A percentile compares a stretch with the other conserved stretches of the same genome.
phyloP scores from a whole-genome alignment of 2,888 invertebrate genomes.

The Drosophila basisetae region DNA sequence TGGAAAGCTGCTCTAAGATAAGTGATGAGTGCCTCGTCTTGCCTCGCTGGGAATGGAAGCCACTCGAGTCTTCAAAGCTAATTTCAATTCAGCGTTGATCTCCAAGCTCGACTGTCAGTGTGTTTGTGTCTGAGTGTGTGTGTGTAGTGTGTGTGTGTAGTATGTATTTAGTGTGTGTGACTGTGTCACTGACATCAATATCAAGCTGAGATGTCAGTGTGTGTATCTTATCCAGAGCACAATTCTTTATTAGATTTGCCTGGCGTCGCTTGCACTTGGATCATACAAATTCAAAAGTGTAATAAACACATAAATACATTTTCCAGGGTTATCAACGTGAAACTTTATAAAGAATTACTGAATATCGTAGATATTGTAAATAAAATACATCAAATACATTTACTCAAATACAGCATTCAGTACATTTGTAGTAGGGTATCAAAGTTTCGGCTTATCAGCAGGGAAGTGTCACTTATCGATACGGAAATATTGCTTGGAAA shows the following conservation, averaged over 20 bases:
- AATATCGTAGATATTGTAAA: neutral
- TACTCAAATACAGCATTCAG: neutral
- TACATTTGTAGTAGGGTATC: slow-evolving; percentile 5
- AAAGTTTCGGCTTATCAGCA: neutral
- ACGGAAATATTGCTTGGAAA: slow-evolving; percentile 25
- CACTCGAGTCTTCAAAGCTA: slow-evolving; percentile 33
- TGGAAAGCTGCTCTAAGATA: slow-evolving; percentile 46
- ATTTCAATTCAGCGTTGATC: slow-evolving; percentile 55
- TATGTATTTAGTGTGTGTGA: slow-evolving; percentile 33
- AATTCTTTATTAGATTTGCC: slow-evolving; percentile 61
- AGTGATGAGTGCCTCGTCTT: slow-evolving; percentile 21
- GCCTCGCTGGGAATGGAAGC: slow-evolving; percentile 25
- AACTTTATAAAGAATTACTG: slow-evolving; percentile 4
- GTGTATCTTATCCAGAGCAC: slow-evolving; percentile 28
- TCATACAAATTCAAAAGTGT: slow-evolving; percentile 49
- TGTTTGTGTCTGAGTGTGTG: slow-evolving; percentile 27
- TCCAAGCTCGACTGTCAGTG: slow-evolving; percentile 5
- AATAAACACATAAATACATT: slow-evolving; percentile 36
- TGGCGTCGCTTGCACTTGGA: slow-evolving; percentile 54
- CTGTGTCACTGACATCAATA: slow-evolving; percentile 77
- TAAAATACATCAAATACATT: neutral
- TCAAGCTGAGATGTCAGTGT: slow-evolving; percentile 28
- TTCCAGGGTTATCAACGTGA: slow-evolving; percentile 55
- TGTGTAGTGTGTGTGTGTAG: slow-evolving; percentile 3
- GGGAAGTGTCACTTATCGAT: slow-evolving; percentile 23